Percentiles rank a stretch among this genome's conserved stretches.
phyloP scores from a whole-genome alignment of 64 coral and sea anemone genomes.

The Stichodactyla mertensii region DNA sequence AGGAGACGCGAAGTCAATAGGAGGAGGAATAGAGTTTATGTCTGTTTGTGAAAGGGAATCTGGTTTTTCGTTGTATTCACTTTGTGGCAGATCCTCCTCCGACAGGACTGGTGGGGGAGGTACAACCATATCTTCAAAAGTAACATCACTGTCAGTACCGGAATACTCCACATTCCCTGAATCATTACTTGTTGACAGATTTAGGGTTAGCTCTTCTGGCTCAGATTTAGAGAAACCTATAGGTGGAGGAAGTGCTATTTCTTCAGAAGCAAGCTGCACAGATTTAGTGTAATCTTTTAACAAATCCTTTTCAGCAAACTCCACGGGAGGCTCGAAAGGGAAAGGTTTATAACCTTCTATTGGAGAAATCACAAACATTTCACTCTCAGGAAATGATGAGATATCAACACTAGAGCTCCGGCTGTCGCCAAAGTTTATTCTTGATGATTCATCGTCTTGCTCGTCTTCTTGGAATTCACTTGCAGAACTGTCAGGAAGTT shows the following conservation, averaged over 20 bases:
- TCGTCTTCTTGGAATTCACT: background rate
- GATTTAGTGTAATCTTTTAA: background rate
- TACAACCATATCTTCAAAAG: conserved; percentile 5
- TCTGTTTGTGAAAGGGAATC: conserved; percentile 40
- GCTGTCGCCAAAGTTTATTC: conserved; percentile 19
- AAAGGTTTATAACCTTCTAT: conserved; percentile 10
- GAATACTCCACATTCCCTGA: background rate
- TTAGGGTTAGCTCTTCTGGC: background rate
- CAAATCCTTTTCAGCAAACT: background rate
- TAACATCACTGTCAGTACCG: background rate
- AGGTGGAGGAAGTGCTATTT: background rate
- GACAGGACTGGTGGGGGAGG: conserved; percentile 8
- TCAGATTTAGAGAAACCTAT: background rate
- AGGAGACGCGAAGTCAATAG: conserved; percentile 44
- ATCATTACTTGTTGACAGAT: background rate
- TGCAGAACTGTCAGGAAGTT: no score
- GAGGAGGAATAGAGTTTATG: conserved; percentile 46
- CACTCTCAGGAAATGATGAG: background rate
- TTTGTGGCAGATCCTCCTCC: background rate
- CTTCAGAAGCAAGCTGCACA: background rate
- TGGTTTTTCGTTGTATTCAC: conserved; percentile 1
- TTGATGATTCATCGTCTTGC: background rate
- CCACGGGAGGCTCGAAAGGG: background rate
- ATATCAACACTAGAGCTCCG: conserved; percentile 25
- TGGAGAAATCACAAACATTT: background rate